Evolutionary conservation across 2,888 invertebrate genomes (phyloP).

Genomic region (Furcula furcula): DNA sequence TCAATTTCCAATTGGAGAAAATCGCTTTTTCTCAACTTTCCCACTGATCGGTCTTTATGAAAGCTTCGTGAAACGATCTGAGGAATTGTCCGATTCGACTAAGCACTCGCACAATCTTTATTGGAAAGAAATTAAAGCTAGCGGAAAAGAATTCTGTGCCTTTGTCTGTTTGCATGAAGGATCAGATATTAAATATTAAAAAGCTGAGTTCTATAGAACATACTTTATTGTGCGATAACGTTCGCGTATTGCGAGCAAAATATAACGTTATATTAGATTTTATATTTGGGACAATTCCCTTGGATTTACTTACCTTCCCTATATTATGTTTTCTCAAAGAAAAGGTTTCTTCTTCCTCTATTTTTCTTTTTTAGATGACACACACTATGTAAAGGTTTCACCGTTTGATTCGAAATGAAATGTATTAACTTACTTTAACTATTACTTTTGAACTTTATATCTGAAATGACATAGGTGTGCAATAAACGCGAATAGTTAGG

Average conservation of each 20-base stretch:
- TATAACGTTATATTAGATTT: conserved; percentile 28
- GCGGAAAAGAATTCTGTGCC: conserved; percentile 39
- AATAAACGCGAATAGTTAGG: no score
- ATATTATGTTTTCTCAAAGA: conserved; percentile 22
- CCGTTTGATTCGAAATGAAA: no score
- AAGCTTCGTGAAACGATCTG: conserved; percentile 39
- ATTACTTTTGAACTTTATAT: no score
- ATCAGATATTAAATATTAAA: conserved; percentile 29
- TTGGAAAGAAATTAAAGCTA: conserved; percentile 53
- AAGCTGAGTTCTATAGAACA: conserved; percentile 18
- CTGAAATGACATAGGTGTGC: no score
- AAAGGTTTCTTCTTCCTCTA: conserved; percentile 27
- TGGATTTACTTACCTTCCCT: conserved; percentile 23
- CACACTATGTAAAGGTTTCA: no score
- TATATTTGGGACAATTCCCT: conserved; percentile 27
- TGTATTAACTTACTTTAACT: no score
- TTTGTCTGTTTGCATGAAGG: conserved; percentile 29
- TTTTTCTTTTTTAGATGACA: no score
- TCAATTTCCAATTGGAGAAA: conserved; percentile 51
- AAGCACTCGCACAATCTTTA: conserved; percentile 42
- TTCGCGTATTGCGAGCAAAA: conserved; percentile 13
- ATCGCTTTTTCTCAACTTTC: conserved; percentile 46
- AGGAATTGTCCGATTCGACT: conserved; percentile 27
- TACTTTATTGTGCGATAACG: conserved; percentile 18
- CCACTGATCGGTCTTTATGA: conserved; percentile 49